A percentile compares a stretch with the other conserved stretches of the same genome.
Evolutionary conservation across 2,113 vertebrate genomes (phyloP).

Genomic region (Phalacrocorax carbo): DNA sequence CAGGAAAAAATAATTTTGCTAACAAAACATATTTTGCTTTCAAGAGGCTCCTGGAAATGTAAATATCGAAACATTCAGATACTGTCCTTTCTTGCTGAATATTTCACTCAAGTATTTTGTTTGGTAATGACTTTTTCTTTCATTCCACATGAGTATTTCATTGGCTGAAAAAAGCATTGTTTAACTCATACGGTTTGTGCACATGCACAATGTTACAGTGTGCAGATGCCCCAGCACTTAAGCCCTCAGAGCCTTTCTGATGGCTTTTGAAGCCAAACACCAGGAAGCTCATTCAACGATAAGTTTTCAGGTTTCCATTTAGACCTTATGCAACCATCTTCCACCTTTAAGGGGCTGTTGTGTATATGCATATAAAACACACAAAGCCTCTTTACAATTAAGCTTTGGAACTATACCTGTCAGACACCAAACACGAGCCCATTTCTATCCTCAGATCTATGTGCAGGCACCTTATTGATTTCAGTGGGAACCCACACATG

Average conservation of each 20-base stretch:
- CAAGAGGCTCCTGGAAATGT: neutral
- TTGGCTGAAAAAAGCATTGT: neutral
- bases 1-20: neutral
- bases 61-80: neutral
- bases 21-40: conserved; percentile 19
- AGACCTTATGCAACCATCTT: neutral
- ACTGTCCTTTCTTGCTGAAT: neutral
- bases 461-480: neutral
- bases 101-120: neutral
- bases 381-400: neutral
- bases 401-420: neutral
- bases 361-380: neutral
- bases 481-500: neutral
- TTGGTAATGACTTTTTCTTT: conserved; percentile 19
- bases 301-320: conserved; percentile 9
- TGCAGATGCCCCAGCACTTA: neutral
- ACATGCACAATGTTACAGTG: neutral
- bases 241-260: neutral
- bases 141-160: neutral
- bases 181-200: neutral
- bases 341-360: neutral
- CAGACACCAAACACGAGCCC: neutral
- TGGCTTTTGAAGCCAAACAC: neutral
- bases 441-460: neutral
- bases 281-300: neutral